Evolutionary conservation across 2,797 vertebrate species (phyloP), one percentile per base, ranked within the genome.

Genomic region (Miichthys miiuy): DNA sequence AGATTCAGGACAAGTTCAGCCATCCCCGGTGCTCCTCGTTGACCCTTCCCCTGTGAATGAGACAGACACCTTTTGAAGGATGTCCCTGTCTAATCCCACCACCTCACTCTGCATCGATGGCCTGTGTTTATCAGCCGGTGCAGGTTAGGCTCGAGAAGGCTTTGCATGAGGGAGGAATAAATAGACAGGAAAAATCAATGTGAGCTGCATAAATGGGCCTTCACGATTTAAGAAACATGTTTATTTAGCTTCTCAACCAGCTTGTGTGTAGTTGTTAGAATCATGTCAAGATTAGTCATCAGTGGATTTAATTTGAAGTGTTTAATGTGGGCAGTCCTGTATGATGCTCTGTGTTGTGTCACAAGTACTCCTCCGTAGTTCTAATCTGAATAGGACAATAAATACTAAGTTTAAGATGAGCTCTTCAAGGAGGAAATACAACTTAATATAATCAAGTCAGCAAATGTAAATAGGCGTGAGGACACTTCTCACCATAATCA

Each of bases 101-200:
- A 63, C 82, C 83, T 84, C 81, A 20, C 80, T 79, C 72, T 73
- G 83, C 86, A 91, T 90, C 54, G 86, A 88, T 51, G 25, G 48
- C 56, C 21, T 56, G 74, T 83, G 87, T 93, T 92, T 93, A 92
- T 92, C 91, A 83, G 87, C 67, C 30, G 9, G 66, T 3, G 56
- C 88, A 87, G 90, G 81, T 87, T 76, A 30, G 72, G 54, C 75
- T 76, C 1, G 60, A 80, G 77, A 75, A 87, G 75, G 72, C 56
- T 79, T 72, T 65, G 81, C 77, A 74, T 72, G 75, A 72, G 67
- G 80, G 84, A 72, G 87, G 82, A 89, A 89, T 86, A 89, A 86
- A 86, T 85, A 86, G 89, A 91, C 87, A 80, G 74, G 69, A 72
- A 72, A 84, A 91, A 92, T 92, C 90, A 74, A 92, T 92, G 81